Evolutionary conservation across 2,888 invertebrate species (phyloP), one percentile per base, ranked within the genome.

Genomic region (Andrena haemorrhoa): DNA sequence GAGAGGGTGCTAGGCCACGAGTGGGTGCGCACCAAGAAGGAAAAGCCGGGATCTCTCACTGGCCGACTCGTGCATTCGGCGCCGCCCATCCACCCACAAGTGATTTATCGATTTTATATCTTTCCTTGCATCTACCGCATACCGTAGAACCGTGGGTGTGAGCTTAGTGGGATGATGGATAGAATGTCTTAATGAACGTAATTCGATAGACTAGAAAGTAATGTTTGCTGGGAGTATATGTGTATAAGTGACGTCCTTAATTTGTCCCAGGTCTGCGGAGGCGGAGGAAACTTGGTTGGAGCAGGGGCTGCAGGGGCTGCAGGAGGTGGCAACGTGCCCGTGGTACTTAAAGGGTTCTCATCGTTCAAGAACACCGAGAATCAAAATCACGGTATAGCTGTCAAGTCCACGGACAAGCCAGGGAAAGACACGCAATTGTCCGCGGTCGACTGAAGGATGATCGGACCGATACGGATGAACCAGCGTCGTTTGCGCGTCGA

Each of bases 1-100:
- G 97, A 97, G 85, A 95, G 97, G 79, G 96, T 98, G 74, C 93
- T 97, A 74, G 95, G 96, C 69, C 97, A 97, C 92, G 96, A 97
- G 86, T 98, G 98, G 98, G 94, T 96, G 64, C 94, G 96, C 86
- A 95, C 95, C 56, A 95, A 95, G 58, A 96, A 96, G 91, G 96
- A 96, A 81, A 95, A 95, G 92, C 94, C 95, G 72, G 94, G 95
- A 20, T 95, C 95, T 83, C 92, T 96, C 68, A 95, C 95, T 91
- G 96, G 96, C 33, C 94, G 96, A 63, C 93, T 96, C 87, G 95
- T 96, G 78, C 96, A 96, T 91, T 96, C 96, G 12, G 95, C 96
- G 49, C 94, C 94, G n/a, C 94, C 94, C 58, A 93, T 92, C 77
- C 94, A 94, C 74, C 87, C 90, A 3, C 93, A 92, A 89, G 93